Conservation (phyloP, 2,888 invertebrate species). For the Blera fallax region DNA sequence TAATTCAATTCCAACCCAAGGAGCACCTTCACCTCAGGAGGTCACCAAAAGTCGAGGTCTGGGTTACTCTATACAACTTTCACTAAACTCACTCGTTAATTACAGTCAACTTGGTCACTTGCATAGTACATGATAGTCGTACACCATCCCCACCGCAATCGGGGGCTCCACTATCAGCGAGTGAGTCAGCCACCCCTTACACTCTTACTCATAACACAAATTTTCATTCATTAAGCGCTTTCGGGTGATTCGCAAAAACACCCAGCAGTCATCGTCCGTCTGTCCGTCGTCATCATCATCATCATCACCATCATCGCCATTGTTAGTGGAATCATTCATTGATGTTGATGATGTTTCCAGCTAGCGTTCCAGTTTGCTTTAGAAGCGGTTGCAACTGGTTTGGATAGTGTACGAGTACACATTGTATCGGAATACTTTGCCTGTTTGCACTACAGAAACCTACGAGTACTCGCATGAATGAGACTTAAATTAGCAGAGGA, state of each 20-base stretch:
- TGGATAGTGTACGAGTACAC: neutral
- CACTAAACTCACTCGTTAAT: conserved; percentile 7
- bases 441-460: conserved; percentile 11
- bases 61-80: conserved; percentile 29
- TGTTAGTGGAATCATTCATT: conserved; percentile 6
- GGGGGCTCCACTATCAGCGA: neutral
- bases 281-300: neutral
- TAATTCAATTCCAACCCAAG: neutral
- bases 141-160: neutral
- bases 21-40: conserved; percentile 20
- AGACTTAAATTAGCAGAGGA: conserved; percentile 38
- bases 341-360: conserved; percentile 1
- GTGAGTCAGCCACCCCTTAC: conserved; percentile 50
- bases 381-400: conserved; percentile 44
- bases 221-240: conserved; percentile 39
- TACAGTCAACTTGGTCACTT: conserved; percentile 2
- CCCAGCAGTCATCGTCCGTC: neutral
- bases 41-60: conserved; percentile 43
- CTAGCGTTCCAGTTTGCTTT: conserved; percentile 17
- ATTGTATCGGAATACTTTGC: neutral
- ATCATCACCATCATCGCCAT: neutral
- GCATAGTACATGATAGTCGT: conserved; percentile 9
- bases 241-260: conserved; percentile 17
- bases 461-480: conserved; percentile 35
- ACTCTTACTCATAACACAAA: neutral